A percentile compares a stretch with the other conserved stretches of the same genome.
Conservation (phyloP, 2,797 vertebrate genomes). For the Leptoclinus maculatus region DNA sequence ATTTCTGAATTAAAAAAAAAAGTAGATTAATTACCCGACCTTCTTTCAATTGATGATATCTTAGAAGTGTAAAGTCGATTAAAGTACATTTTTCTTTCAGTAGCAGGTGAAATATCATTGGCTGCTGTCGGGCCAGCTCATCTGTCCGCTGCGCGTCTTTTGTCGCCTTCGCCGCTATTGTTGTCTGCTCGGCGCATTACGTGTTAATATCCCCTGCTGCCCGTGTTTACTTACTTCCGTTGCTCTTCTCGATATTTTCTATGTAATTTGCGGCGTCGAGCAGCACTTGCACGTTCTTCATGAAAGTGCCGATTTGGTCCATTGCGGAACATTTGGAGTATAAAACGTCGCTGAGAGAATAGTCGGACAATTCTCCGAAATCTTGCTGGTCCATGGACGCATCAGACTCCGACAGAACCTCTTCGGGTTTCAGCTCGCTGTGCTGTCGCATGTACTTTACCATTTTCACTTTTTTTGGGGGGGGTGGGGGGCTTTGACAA, state of each 20-base stretch:
- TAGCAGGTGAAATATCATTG: conserved; percentile 54
- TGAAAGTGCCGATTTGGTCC: conserved; percentile 91
- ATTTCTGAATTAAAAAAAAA: conserved; percentile 9
- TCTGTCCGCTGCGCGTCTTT: conserved; percentile 77
- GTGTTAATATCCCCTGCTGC: conserved; percentile 61
- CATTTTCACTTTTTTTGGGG: conserved; percentile 72
- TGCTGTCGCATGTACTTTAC: conserved; percentile 89
- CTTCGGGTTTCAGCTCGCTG: conserved; percentile 84
- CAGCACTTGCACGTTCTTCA: conserved; percentile 94
- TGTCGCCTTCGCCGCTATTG: conserved; percentile 81
- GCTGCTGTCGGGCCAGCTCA: conserved; percentile 52
- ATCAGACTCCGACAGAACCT: conserved; percentile 80
- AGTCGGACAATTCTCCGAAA: conserved; percentile 86
- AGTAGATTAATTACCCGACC: not conserved
- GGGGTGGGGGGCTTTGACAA: conserved; percentile 40
- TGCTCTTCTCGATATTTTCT: conserved; percentile 91
- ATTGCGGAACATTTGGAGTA: conserved; percentile 89
- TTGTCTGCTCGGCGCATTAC: conserved; percentile 81
- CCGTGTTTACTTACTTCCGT: conserved; percentile 91
- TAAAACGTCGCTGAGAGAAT: conserved; percentile 88
- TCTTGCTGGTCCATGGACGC: conserved; percentile 81
- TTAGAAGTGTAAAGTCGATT: not conserved
- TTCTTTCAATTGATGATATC: not conserved
- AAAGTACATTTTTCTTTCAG: conserved; percentile 14
- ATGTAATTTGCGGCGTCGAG: conserved; percentile 93